Percentiles rank a stretch among this genome's conserved stretches.
Evolutionary conservation across 1,140 invertebrate species (phyloP).

Genomic region (Agrilus planipennis): DNA sequence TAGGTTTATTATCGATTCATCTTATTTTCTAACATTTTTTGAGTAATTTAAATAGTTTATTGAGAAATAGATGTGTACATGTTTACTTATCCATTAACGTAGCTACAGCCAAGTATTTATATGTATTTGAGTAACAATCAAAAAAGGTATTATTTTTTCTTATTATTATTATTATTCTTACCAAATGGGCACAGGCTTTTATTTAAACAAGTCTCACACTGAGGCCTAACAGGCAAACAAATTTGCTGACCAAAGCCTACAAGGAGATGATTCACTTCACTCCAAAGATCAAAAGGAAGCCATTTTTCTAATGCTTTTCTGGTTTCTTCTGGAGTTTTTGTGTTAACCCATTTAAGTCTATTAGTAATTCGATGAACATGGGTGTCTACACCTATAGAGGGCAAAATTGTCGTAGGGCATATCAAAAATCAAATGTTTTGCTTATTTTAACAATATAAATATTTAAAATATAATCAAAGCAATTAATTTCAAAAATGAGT

Average conservation of each 20-base stretch:
- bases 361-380: conserved; percentile 94
- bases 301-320: conserved; percentile 73
- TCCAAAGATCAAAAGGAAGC: conserved; percentile 79
- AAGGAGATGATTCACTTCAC: conserved; percentile 80
- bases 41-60: no score
- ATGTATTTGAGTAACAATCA: background rate
- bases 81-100: no score
- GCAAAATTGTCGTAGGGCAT: conserved; percentile 14
- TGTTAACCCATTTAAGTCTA: conserved; percentile 67
- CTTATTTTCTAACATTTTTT: no score
- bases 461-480: no score
- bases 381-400: conserved; percentile 71
- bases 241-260: conserved; percentile 95
- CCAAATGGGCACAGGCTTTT: conserved; percentile 69
- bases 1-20: no score
- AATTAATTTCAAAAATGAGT: no score
- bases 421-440: conserved; percentile 7
- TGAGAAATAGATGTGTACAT: no score
- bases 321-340: conserved; percentile 83
- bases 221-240: conserved; percentile 71
- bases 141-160: background rate
- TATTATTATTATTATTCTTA: conserved; percentile 9
- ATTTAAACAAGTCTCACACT: conserved; percentile 75
- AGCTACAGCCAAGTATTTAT: no score
- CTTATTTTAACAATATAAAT: conserved; percentile 31